These are phyloP conservation scores for Rutpela maculata DNA, from an alignment of 2,888 invertebrate species.

Conservation along the genomic window DNA sequence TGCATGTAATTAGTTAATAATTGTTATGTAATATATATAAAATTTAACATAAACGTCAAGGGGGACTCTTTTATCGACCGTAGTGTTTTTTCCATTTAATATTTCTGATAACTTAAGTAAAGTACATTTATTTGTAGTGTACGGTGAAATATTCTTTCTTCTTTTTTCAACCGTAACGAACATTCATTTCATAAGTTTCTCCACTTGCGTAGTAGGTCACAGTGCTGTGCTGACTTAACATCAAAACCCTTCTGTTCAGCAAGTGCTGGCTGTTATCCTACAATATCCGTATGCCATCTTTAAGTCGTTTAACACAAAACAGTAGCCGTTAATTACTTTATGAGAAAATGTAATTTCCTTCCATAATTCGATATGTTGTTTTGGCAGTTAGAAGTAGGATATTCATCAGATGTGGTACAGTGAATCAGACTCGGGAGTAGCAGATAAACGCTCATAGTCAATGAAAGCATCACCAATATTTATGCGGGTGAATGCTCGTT, in stretches of 20 bases:
- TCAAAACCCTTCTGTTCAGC: neutral
- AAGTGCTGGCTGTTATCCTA: neutral
- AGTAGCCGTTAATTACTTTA: neutral
- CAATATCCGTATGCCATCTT: neutral
- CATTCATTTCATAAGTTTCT: neutral
- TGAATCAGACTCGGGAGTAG: constrained; percentile 40
- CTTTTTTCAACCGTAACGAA: neutral
- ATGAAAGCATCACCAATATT: constrained; percentile 56
- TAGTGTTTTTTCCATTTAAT: no score
- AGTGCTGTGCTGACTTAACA: neutral
- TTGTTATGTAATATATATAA: no score
- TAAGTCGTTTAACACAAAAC: neutral
- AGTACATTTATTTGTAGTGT: neutral
- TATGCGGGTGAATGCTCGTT: constrained; percentile 55
- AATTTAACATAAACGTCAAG: no score
- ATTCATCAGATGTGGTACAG: constrained; percentile 26
- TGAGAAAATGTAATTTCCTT: neutral
- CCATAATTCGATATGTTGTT: constrained; percentile 1
- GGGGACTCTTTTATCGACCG: no score
- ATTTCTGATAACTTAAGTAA: neutral
- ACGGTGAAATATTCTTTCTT: neutral
- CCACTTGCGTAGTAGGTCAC: neutral
- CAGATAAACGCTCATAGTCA: constrained; percentile 43
- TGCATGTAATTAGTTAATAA: no score
- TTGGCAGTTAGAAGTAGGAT: constrained; percentile 1